phyloP scores from a whole-genome alignment of 2,888 invertebrate genomes.

The Macrosoma leucophasiata region DNA sequence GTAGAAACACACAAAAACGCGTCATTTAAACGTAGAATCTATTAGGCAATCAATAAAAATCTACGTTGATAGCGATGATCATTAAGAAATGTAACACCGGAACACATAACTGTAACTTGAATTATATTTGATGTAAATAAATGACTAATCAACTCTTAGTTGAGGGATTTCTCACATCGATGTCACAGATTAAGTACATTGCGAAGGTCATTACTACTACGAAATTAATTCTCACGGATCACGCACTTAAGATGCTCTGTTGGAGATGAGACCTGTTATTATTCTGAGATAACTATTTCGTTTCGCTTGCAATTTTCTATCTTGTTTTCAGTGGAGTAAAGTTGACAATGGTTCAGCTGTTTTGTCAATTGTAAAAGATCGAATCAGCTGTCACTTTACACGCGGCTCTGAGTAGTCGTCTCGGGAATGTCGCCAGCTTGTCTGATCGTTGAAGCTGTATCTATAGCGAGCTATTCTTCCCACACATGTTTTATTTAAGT shows the following conservation, averaged over 20 bases:
- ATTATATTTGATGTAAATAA: constrained; percentile 3
- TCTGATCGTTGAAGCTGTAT: constrained; percentile 20
- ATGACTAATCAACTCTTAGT: constrained; percentile 2
- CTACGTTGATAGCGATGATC: too few relatives aligned
- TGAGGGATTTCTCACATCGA: constrained; percentile 43
- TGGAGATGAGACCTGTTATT: constrained; percentile 51
- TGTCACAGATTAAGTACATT: constrained; percentile 48
- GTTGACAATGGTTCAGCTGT: constrained; percentile 18
- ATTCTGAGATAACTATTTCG: constrained; percentile 29
- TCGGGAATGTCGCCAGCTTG: constrained; percentile 38
- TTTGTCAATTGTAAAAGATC: constrained; percentile 30
- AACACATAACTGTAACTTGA: too few relatives aligned
- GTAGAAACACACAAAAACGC: too few relatives aligned
- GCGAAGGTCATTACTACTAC: constrained; percentile 57
- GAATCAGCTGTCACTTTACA: constrained; percentile 66
- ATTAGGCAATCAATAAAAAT: too few relatives aligned
- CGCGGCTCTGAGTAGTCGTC: constrained; percentile 49
- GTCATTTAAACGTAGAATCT: too few relatives aligned
- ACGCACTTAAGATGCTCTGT: constrained; percentile 53
- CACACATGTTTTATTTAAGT: constrained; percentile 2
- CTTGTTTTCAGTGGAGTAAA: constrained; percentile 26
- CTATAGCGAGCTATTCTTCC: constrained; percentile 9
- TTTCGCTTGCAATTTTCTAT: constrained; percentile 20
- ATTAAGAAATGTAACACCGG: too few relatives aligned
- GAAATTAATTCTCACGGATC: constrained; percentile 66